Base-by-base conservation (phyloP, 2,797 vertebrate genomes). In the Micrastur ruficollis region DNA sequence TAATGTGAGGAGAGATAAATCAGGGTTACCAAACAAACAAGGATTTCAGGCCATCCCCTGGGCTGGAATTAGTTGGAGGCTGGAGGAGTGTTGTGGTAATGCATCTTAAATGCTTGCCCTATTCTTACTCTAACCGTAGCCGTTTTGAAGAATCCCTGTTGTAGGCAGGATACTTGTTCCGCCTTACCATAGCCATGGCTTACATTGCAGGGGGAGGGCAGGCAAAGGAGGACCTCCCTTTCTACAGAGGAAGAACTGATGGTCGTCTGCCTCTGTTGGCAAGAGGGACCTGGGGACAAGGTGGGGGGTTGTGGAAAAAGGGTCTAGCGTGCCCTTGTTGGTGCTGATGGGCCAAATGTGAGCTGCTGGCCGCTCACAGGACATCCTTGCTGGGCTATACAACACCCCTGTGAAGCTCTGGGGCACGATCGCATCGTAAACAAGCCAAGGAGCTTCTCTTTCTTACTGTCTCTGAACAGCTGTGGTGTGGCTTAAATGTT, bases 251-350 rank as follows among this genome's bases (percentile, higher is more conserved):
- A 11, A 73, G 62, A 83, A 11, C 14, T 18, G 17, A 18, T 23
- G 2, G 5, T 20, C 16, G 27, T 27, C 63, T 90, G n/a, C 59
- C 47, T 36, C n/a, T 44, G 12, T n/a, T 32, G 79, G 46, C n/a
- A n/a, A n/a, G n/a, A n/a, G n/a, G n/a, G n/a, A n/a, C 4, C 22
- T 0, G 0, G 44, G 31, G 8, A 8, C 34, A 42, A 42, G 32
- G 16, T 34, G 49, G 13, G 5, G 8, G 15, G 17, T 2, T 27
- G n/a, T 10, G 36, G 21, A 79, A 74, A 67, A 23, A 19, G 23
- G 34, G 42, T 11, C 27, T 20, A 63, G 21, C 32, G 55, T 7
- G 12, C 12, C n/a, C 19, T 67, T 47, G 14, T 10, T 89, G 78
- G 44, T 79, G 44, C 20, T 52, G 36, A 23, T 53, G 23, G 36